Conservation (phyloP, 2,888 invertebrate species). For the Meandrusa payeni region DNA sequence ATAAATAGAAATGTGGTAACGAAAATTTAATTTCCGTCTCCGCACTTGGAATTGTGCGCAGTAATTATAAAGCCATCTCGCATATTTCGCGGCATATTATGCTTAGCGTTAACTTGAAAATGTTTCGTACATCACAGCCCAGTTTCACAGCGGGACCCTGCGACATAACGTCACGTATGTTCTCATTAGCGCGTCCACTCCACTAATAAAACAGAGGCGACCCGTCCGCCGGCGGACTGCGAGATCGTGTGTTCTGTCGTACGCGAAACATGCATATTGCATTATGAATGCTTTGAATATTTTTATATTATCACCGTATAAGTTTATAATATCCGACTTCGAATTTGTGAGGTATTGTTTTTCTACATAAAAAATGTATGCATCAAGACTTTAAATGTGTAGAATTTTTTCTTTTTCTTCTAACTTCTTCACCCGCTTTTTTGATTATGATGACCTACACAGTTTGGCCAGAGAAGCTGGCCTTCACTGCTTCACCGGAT, state of each 20-base stretch:
- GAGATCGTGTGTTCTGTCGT: slow-evolving; percentile 10
- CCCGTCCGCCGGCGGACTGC: slow-evolving; percentile 2
- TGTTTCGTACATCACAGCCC: slow-evolving; percentile 7
- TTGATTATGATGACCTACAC: no score
- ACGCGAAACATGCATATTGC: slow-evolving; percentile 17
- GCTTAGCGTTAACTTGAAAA: slow-evolving; percentile 6
- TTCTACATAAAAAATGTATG: no score
- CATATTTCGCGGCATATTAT: slow-evolving; percentile 5
- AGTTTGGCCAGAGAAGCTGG: no score
- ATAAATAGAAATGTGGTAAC: neutral
- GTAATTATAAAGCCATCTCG: slow-evolving; percentile 11
- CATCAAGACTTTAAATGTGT: no score
- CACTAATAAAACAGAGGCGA: slow-evolving; percentile 1
- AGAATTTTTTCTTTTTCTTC: no score
- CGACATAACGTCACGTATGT: slow-evolving; percentile 19
- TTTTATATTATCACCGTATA: no score
- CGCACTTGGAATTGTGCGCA: neutral
- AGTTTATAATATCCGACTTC: no score
- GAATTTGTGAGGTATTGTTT: no score
- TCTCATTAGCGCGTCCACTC: slow-evolving; percentile 21
- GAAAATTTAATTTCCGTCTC: slow-evolving; percentile 3
- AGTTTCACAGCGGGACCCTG: neutral
- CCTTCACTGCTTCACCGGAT: no score
- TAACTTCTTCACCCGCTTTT: no score
- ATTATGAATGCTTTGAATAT: slow-evolving; percentile 14